Evolutionary conservation across 1,140 invertebrate species (phyloP), one percentile per base, ranked within the genome.

Genomic region (Caligus rogercresseyi): DNA sequence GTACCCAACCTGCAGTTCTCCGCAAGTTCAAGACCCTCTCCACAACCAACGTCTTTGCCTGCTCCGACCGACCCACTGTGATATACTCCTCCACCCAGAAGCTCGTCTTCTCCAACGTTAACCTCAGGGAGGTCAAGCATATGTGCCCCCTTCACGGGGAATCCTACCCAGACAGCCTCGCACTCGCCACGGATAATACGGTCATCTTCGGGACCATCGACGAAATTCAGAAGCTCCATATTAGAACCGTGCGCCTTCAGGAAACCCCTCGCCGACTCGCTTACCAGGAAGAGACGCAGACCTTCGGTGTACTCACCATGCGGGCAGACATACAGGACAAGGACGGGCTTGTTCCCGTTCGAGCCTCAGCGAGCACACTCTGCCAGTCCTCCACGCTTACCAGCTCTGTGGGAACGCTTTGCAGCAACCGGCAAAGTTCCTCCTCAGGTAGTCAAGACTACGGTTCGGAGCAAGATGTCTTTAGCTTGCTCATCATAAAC

Each of bases 31-130:
- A 83, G 66, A 93, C 92, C 2, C 76, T 90, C 53, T 86, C 88
- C 7, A 93, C 90, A 0, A 92, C 86, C 15, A 98, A 97, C 76
- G 91, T 99, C 2, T 98, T 99, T 76, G 95, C 93, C 13, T 98
- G 95, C 72, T 96, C 91, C 0, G 94, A 99, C 74, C 79, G 94
- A 55, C 95, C 95, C 0, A 96, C 94, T 0, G 94, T 99, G 1
- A 97, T 98, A 67, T 98, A 98, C 76, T 96, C 91, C 7, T 95
- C 90, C 7, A 98, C 98, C 77, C 89, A 97, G 71, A 98, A 98
- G 75, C 77, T 99, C 2, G 92, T 98, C 0, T 98, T 98, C 75
- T 97, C 93, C 20, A 98, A 98, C 77, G 95, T 99, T 1, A 99
- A 99, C 75, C 77, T 98, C 13, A 91, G 92, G 72, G 89, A 98